Percentiles rank a stretch among this genome's conserved stretches.
Evolutionary conservation across 2,113 vertebrate genomes (phyloP).

Genomic region (Electrona antarctica): DNA sequence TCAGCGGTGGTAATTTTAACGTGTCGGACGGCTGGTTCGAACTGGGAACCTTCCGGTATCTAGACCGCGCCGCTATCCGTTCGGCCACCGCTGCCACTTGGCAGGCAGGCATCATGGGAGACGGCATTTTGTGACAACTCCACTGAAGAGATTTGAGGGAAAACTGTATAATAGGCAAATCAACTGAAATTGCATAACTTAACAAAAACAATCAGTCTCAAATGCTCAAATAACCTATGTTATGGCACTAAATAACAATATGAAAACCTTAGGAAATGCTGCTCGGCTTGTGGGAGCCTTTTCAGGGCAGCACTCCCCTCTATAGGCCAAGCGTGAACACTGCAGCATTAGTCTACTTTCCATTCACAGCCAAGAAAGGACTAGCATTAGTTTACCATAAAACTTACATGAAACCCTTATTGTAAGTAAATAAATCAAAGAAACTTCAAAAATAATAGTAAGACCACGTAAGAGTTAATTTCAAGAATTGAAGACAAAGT

Average conservation of each 20-base stretch:
- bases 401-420: constrained; percentile 49
- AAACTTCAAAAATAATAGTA: constrained; percentile 43
- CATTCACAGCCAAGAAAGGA: constrained; percentile 46
- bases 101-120: constrained; percentile 25
- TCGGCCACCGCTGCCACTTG: too few relatives aligned
- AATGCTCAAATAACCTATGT: constrained; percentile 46
- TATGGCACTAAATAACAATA: constrained; percentile 65
- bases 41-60: too few relatives aligned
- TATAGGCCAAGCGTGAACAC: constrained; percentile 61
- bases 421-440: constrained; percentile 64
- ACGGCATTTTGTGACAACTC: constrained; percentile 24
- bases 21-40: too few relatives aligned
- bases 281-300: constrained; percentile 33
- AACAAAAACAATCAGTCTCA: constrained; percentile 36
- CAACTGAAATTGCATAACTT: constrained; percentile 35
- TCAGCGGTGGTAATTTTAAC: too few relatives aligned
- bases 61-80: too few relatives aligned
- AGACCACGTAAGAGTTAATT: constrained; percentile 68
- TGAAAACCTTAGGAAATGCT: constrained; percentile 23
- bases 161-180: constrained; percentile 60
- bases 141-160: constrained; percentile 25
- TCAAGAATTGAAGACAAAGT: constrained; percentile 77
- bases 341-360: constrained; percentile 51
- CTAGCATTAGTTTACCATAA: constrained; percentile 28
- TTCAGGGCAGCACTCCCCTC: constrained; percentile 41